These are phyloP conservation scores for Toxotes lorentzi DNA, from an alignment of 2,797 vertebrate genomes.

Conservation along the genomic window DNA sequence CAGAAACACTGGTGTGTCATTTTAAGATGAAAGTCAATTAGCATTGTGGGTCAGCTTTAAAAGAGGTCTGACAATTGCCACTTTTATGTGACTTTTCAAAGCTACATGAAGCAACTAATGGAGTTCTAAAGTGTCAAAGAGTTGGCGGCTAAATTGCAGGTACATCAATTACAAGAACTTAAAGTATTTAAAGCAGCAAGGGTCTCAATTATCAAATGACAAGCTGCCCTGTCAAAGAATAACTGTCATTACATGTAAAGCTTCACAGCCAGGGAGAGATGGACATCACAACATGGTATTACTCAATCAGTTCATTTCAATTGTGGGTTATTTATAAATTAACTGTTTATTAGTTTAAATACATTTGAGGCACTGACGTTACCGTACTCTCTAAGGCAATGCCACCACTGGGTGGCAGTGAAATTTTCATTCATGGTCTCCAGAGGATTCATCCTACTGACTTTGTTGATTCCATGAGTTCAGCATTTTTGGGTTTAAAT, in stretches of 20 bases:
- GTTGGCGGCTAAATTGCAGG: constrained; percentile 27
- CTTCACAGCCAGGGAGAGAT: constrained; percentile 10
- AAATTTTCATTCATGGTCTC: neutral
- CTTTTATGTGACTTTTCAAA: constrained; percentile 49
- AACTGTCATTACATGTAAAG: constrained; percentile 2
- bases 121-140: constrained; percentile 45
- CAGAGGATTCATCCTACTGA: neutral
- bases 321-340: neutral
- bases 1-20: neutral
- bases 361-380: neutral
- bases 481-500: neutral
- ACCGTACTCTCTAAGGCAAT: neutral
- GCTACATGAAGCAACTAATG: constrained; percentile 43
- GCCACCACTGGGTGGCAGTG: no score
- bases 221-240: constrained; percentile 26
- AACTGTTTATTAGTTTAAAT: neutral
- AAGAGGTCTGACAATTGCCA: constrained; percentile 41
- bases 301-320: neutral
- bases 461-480: neutral
- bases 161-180: constrained; percentile 33
- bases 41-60: constrained; percentile 38
- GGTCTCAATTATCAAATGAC: constrained; percentile 47
- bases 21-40: constrained; percentile 44
- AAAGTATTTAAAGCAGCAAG: constrained; percentile 42
- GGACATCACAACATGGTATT: neutral